A percentile compares a stretch with the other conserved stretches of the same genome.
phyloP scores from a whole-genome alignment of 2,888 invertebrate genomes.

The Exephanes ischioxanthus region DNA sequence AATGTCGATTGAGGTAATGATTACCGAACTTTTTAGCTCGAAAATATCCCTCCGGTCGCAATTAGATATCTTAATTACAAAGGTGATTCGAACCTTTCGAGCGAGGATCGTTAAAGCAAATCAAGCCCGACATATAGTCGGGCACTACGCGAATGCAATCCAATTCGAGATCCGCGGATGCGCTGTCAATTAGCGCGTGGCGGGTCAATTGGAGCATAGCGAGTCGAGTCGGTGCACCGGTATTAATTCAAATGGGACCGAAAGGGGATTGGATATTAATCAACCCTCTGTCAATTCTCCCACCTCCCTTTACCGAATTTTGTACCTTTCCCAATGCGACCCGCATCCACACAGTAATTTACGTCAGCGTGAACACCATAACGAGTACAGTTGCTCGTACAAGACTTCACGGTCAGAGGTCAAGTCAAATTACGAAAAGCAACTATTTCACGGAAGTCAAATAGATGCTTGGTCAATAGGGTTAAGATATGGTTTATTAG shows the following conservation, averaged over 20 bases:
- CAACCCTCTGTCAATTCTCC: slow-evolving; percentile 50
- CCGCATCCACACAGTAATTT: too few species aligned
- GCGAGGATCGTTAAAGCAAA: not conserved
- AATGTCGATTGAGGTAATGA: too few species aligned
- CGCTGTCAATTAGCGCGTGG: slow-evolving; percentile 45
- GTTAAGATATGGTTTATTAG: too few species aligned
- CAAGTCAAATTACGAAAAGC: too few species aligned
- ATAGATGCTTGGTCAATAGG: too few species aligned
- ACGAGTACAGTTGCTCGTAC: not conserved
- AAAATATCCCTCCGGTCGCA: not conserved
- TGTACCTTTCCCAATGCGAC: not conserved
- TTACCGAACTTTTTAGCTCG: too few species aligned
- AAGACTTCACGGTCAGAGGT: not conserved
- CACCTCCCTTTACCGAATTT: slow-evolving; percentile 8
- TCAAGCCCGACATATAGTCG: not conserved
- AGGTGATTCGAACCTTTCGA: not conserved
- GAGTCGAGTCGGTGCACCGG: slow-evolving; percentile 21
- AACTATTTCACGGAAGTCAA: too few species aligned
- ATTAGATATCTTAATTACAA: not conserved
- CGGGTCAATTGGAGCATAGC: slow-evolving; percentile 39
- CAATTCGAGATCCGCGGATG: slow-evolving; percentile 38
- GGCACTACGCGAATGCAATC: slow-evolving; percentile 11
- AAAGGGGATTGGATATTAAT: slow-evolving; percentile 62
- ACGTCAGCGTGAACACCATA: not conserved
- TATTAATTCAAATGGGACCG: slow-evolving; percentile 55